Base-by-base conservation (phyloP, 2,888 invertebrate species). In the Chesias legatella region DNA sequence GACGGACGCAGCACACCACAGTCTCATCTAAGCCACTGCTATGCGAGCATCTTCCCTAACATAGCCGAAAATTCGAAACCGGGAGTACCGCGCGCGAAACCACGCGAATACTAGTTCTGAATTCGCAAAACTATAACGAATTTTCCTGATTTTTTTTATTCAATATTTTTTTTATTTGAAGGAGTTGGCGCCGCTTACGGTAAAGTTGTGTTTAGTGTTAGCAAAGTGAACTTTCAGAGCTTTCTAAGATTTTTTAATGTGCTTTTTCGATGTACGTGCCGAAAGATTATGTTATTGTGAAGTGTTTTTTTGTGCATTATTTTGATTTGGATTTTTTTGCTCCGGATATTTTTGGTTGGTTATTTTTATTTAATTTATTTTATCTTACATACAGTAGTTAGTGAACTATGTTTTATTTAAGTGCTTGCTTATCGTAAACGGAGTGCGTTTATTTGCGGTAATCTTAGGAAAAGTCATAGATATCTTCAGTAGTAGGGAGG, bases 21-120 rank as follows among this genome's bases (percentile, higher is more conserved):
- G 88, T 88, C 88, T 84, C 85, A 79, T 85, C 82, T 85, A 85
- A 86, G 79, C 88, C 80, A 74, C 79, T 79, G 88, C 85, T 85
- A 86, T 85, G 88, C 76, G 82, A 79, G 72, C 88, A 88, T 88
- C 88, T 73, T 86, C 85, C 85, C 83, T 75, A 73, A 73, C 75
- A 79, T 83, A 85, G 77, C 82, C 85, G 79, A 86, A 84, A 79
- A 73, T 67, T 72, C 68, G 67, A 63, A 63, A 58, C 68, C 73
- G 77, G 71, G 74, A 76, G 58, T 53, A 63, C 63, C 76, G 77
- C 79, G 72, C 61, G 45, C 63, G 62, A 64, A 71, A 73, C 75
- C 72, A 69, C 81, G 83, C 79, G 80, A 80, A 76, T 60, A 74
- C 66, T 53, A 54, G 63, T 51, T 52, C 54, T 48, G 43, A 60